Conservation (phyloP, 1,140 invertebrate species). For the Drosophila quadrilineata region DNA sequence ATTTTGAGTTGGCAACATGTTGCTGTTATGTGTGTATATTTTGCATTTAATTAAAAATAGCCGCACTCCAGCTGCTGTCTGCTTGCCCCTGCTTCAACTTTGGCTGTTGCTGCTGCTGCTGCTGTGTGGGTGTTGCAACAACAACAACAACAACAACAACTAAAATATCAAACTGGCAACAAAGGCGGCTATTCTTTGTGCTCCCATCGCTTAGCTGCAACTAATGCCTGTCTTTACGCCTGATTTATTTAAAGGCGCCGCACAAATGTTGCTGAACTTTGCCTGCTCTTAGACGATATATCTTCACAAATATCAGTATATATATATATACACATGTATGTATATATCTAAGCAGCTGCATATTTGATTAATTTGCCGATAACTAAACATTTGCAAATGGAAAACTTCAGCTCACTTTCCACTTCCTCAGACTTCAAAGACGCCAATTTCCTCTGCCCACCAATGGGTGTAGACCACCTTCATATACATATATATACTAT, state of each 20-base stretch:
- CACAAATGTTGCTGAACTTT: conserved; percentile 74
- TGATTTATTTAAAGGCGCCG: conserved; percentile 72
- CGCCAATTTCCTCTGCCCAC: conserved; percentile 36
- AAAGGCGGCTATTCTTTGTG: conserved; percentile 63
- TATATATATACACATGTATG: background rate
- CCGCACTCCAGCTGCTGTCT: conserved; percentile 60
- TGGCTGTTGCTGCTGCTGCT: too few species aligned
- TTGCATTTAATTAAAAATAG: conserved; percentile 73
- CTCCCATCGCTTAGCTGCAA: background rate
- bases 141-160: conserved; percentile 24
- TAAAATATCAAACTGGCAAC: conserved; percentile 36
- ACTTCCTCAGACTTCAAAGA: conserved; percentile 49
- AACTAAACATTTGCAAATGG: conserved; percentile 10
- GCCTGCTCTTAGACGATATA: conserved; percentile 44
- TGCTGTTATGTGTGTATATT: conserved; percentile 47
- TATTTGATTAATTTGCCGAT: background rate
- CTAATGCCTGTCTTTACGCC: conserved; percentile 37
- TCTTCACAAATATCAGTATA: conserved; percentile 22
- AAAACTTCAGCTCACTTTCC: conserved; percentile 9
- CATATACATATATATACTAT: background rate
- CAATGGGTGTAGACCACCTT: conserved; percentile 49
- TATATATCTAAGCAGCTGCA: background rate
- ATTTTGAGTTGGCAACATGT: conserved; percentile 46
- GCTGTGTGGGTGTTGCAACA: conserved; percentile 56
- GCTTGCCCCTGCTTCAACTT: conserved; percentile 31